Evolutionary conservation across 2,888 invertebrate genomes (phyloP).

Genomic region (Sclerodermus sp.): DNA sequence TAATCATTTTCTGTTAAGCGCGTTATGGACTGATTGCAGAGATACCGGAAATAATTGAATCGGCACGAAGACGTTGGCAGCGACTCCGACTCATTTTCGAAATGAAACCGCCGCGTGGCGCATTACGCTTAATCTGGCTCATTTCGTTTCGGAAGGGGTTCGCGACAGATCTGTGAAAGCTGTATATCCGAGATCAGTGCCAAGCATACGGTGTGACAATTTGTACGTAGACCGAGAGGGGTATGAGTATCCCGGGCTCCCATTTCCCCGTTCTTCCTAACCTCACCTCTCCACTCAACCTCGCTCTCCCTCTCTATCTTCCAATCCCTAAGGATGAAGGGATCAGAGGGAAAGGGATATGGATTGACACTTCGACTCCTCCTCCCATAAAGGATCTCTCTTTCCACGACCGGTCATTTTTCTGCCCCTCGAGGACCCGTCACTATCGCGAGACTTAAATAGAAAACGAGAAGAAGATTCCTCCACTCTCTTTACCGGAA

Average conservation of each 20-base stretch:
- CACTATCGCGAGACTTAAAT: neutral
- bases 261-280: conserved; percentile 2
- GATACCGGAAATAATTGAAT: conserved; percentile 22
- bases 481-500: conserved; percentile 1
- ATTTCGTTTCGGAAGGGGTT: conserved; percentile 18
- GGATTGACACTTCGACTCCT: conserved; percentile 37
- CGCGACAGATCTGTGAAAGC: conserved; percentile 23
- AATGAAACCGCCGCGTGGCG: conserved; percentile 21
- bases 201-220: conserved; percentile 20
- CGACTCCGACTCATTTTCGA: conserved; percentile 26
- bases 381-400: conserved; percentile 27
- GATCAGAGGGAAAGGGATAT: conserved; percentile 29
- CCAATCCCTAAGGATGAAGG: conserved; percentile 34
- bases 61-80: too few species aligned
- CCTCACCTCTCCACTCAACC: neutral
- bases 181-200: conserved; percentile 20
- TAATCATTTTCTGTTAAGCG: too few species aligned
- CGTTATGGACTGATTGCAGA: too few species aligned
- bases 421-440: conserved; percentile 15
- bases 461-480: too few species aligned
- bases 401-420: conserved; percentile 29
- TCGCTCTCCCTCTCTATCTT: conserved; percentile 1
- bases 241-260: conserved; percentile 9
- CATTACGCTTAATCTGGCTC: conserved; percentile 39
- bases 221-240: conserved; percentile 7